Conservation (phyloP, 2,113 vertebrate species). For the Beaufortia kweichowensis region DNA sequence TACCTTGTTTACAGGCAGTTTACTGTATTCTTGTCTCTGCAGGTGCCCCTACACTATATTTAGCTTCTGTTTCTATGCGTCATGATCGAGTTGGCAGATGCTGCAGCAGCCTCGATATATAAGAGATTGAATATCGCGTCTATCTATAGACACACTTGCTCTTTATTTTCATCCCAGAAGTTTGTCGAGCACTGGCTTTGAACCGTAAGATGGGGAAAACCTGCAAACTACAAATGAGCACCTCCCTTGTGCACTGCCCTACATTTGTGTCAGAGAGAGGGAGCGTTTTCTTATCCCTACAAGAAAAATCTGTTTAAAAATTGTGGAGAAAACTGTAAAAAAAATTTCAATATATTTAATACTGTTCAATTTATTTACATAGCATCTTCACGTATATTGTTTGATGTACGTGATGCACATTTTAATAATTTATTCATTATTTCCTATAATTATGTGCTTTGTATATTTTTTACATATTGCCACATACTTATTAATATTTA, state of each 20-base stretch:
- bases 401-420: no score
- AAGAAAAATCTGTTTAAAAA: not conserved
- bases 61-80: slow-evolving; percentile 73
- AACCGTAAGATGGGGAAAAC: slow-evolving; percentile 23
- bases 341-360: no score
- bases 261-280: slow-evolving; percentile 20
- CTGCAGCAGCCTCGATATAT: slow-evolving; percentile 56
- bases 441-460: no score
- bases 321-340: no score
- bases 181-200: slow-evolving; percentile 32
- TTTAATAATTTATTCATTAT: no score
- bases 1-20: slow-evolving; percentile 1
- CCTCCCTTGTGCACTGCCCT: slow-evolving; percentile 7
- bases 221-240: not conserved
- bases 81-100: slow-evolving; percentile 68
- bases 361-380: no score
- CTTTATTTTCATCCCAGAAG: slow-evolving; percentile 40
- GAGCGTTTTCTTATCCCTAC: not conserved
- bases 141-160: slow-evolving; percentile 52
- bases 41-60: slow-evolving; percentile 69
- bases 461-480: no score
- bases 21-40: slow-evolving; percentile 58
- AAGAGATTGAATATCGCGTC: slow-evolving; percentile 56
- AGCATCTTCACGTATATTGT: no score
- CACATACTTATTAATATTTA: no score